Conservation (phyloP, 2,888 invertebrate genomes). For the Drosophila maculinotata region DNA sequence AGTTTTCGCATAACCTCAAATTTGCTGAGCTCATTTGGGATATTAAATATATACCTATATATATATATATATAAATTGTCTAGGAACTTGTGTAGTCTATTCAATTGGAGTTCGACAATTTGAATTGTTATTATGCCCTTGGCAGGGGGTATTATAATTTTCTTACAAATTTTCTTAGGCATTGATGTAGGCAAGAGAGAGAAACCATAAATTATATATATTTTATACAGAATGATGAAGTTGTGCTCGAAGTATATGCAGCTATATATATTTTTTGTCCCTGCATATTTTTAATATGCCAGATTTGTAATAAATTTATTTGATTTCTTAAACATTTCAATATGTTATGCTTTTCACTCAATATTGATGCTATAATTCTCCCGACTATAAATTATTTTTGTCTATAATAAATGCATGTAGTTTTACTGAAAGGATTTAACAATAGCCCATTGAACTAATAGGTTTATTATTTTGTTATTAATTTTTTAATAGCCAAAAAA, state of each 20-base stretch:
- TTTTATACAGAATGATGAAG: neutral
- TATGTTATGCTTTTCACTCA: too few relatives aligned
- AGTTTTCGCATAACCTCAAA: constrained; percentile 36
- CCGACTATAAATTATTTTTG: neutral
- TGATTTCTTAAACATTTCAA: too few relatives aligned
- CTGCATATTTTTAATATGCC: too few relatives aligned
- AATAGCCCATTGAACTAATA: neutral
- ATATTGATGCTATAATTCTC: too few relatives aligned
- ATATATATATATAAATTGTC: neutral
- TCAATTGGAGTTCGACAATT: constrained; percentile 29
- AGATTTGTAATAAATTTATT: too few relatives aligned
- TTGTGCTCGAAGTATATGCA: neutral
- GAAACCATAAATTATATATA: neutral
- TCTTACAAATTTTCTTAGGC: neutral
- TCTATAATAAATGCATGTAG: neutral
- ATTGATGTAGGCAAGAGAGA: neutral
- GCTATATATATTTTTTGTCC: too few relatives aligned
- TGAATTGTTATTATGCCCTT: constrained; percentile 11
- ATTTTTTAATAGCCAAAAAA: neutral
- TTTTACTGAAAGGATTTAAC: neutral
- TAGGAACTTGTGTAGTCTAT: constrained; percentile 12
- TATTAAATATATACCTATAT: constrained; percentile 17
- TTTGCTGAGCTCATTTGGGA: constrained; percentile 56
- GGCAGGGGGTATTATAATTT: constrained; percentile 12
- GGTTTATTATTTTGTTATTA: neutral